A percentile compares a stretch with the other conserved stretches of the same genome.
These are phyloP conservation scores for Salmo trutta DNA, from an alignment of 2,797 vertebrate species.

Conservation along the genomic window DNA sequence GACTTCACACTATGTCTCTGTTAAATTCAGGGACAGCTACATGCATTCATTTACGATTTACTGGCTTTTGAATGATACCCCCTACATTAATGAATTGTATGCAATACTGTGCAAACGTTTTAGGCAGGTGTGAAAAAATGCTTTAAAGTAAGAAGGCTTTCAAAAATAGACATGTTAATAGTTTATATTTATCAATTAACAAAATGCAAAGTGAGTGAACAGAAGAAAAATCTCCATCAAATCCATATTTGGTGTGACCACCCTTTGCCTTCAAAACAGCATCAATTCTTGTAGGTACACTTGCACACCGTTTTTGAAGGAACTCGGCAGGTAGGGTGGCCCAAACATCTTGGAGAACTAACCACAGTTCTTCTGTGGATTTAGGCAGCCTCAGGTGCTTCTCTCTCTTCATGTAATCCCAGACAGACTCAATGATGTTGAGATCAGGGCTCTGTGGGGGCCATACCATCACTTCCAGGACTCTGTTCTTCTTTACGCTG, in stretches of 20 bases:
- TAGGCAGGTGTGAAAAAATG: no score
- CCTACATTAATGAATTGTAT: neutral
- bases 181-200: neutral
- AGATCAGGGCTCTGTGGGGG: no score
- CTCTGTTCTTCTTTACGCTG: no score
- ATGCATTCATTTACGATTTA: neutral
- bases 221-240: slow-evolving; percentile 5
- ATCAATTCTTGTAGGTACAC: slow-evolving; percentile 7
- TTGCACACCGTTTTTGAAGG: slow-evolving; percentile 34
- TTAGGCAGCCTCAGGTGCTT: neutral
- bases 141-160: no score
- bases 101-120: no score
- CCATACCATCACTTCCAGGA: no score
- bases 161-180: neutral
- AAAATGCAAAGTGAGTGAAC: neutral
- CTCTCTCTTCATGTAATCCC: no score
- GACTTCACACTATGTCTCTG: slow-evolving; percentile 2
- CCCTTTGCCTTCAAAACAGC: slow-evolving; percentile 30
- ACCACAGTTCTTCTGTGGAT: slow-evolving; percentile 14
- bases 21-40: neutral
- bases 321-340: slow-evolving; percentile 23
- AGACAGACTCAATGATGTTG: no score
- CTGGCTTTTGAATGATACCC: neutral
- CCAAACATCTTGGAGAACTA: slow-evolving; percentile 14
- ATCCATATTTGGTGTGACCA: slow-evolving; percentile 26